Evolutionary conservation across 37 sponge, comb jelly and placozoan species (phyloP), one percentile per base, ranked within the genome.

Genomic region (Ephydatia muelleri): DNA sequence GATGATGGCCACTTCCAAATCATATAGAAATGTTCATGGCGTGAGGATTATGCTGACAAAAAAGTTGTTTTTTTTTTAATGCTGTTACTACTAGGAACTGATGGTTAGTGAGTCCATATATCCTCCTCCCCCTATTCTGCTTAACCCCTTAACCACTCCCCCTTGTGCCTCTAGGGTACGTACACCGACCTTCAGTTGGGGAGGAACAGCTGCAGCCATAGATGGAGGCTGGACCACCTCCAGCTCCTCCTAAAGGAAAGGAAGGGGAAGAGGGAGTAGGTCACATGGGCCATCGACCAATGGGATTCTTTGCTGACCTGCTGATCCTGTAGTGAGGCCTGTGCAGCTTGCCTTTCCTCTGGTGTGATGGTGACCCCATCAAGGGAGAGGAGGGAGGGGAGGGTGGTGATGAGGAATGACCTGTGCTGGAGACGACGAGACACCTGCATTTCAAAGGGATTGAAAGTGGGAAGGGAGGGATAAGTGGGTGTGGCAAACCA

Each of bases 361-460:
- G 47, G 49, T 22, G 87, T 85, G 28, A 94, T 84, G 4, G n/a
- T 0, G 25, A 91, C 81, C 3, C 95, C 95, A 85, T 94, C 95
- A 36, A 94, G 77, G 28, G 86, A 73, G 43, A 80, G 68, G 68
- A 94, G 84, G 36, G 79, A 70, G 26, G 89, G 85, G 38, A 92
- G 83, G 31, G 81, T 81, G 70, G 66, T 78, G 30, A 94, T 40
- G 25, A 91, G 67, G 11, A 87, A 70, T 9, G 86, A 26, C 22
- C 95, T 86, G 72, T 94, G 93, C 48, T 89, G 93, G 47, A 87
- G 72, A 33, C 92, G 32, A 29, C 93, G 78, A n/a, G 93, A 82
- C 2, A 88, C 84, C 91, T 90, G 78, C 11, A 47, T 25, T 9
- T 37, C 66, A 76, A 68, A 28, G 33, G 12, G 28, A 31, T 9